These are phyloP conservation scores for Amphibalanus amphitrite DNA, from an alignment of 1,140 invertebrate species.

Conservation along the genomic window DNA sequence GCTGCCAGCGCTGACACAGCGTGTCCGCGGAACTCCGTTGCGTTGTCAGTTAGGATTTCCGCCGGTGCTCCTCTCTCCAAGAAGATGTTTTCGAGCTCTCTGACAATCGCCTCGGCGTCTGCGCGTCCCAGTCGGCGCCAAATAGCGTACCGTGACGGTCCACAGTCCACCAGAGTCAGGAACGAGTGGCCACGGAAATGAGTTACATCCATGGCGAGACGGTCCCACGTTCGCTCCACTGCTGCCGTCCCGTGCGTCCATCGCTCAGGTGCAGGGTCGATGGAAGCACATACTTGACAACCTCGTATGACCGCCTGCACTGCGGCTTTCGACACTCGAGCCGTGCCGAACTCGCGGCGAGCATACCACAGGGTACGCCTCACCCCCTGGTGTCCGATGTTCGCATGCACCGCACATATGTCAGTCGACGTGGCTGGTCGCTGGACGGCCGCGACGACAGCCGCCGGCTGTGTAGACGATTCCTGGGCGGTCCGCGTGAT, in stretches of 20 bases:
- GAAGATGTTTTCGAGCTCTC: background rate
- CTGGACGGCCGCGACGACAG: background rate
- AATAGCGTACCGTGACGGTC: slow-evolving; percentile 8
- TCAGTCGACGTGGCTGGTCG: background rate
- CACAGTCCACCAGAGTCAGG: slow-evolving; percentile 7
- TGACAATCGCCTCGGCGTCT: background rate
- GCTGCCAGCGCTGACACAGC: background rate
- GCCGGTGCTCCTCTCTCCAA: slow-evolving; percentile 4
- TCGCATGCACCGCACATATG: background rate
- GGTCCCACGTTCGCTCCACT: background rate
- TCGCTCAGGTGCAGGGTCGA: background rate
- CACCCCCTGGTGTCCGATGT: background rate
- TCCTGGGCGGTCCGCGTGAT: too few relatives aligned
- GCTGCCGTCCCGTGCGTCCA: background rate
- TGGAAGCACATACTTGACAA: background rate
- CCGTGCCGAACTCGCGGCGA: background rate
- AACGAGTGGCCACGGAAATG: background rate
- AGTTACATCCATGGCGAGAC: background rate
- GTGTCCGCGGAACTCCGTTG: background rate
- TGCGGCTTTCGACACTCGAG: background rate
- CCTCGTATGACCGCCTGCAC: background rate
- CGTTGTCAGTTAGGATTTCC: slow-evolving; percentile 8
- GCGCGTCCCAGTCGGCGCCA: background rate
- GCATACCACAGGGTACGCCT: background rate
- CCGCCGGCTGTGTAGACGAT: background rate